Percentiles rank a stretch among this genome's conserved stretches.
Evolutionary conservation across 2,113 vertebrate species (phyloP).

Genomic region (Panthera leo): DNA sequence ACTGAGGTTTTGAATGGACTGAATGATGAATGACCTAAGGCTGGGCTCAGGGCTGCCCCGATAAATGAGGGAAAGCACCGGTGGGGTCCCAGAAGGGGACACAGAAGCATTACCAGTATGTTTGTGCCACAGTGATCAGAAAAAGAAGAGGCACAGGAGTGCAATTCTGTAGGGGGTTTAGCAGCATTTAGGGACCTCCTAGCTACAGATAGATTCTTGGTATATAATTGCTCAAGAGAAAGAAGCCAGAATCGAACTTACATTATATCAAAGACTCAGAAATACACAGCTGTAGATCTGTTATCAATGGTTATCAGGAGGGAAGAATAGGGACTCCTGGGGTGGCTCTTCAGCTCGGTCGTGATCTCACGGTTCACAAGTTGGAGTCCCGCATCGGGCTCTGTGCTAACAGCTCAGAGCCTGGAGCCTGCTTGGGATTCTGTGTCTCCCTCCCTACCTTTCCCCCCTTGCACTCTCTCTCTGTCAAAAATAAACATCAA

Average conservation of each 20-base stretch:
- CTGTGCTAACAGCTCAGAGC: too few species aligned
- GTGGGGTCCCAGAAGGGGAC: too few species aligned
- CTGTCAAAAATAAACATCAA: too few species aligned
- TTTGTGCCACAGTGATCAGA: neutral
- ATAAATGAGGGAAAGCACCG: too few species aligned
- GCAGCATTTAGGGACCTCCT: too few species aligned
- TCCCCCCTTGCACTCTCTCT: too few species aligned
- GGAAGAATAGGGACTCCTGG: neutral
- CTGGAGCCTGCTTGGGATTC: too few species aligned
- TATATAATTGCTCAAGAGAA: neutral
- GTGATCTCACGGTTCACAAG: too few species aligned
- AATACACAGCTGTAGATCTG: neutral
- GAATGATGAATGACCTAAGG: neutral
- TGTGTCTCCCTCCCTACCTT: too few species aligned
- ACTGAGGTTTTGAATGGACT: neutral
- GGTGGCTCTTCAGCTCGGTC: too few species aligned
- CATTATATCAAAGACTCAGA: neutral
- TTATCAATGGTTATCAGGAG: neutral
- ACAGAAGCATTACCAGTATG: neutral
- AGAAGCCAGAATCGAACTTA: accelerated
- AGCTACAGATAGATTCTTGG: neutral
- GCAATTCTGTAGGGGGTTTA: neutral
- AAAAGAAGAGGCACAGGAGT: neutral
- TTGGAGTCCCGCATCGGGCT: too few species aligned
- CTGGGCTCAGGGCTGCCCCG: neutral